Base-by-base conservation (phyloP, 2,113 vertebrate genomes). In the Xenopus laevis region DNA sequence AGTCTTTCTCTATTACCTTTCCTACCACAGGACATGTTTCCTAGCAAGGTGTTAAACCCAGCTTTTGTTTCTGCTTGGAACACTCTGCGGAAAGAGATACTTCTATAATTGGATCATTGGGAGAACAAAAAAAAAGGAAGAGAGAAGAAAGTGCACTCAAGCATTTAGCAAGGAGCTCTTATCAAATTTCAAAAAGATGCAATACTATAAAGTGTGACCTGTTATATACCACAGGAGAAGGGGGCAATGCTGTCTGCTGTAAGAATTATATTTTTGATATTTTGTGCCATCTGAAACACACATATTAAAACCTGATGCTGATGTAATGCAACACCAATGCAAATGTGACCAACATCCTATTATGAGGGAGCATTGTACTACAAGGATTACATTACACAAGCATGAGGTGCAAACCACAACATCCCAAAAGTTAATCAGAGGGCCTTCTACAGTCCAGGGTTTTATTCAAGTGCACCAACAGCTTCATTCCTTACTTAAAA, bases 1-100 rank as follows among this genome's bases (percentile, higher is more conserved):
- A 40, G 33, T 2, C 33, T 40, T 6, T 40, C 33, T 40, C 33
- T 4, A 40, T 40, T 3, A 40, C 33, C 30, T 33, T 33, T 33
- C 30, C 33, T 7, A 40, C 33, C 6, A 40, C 33, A 40, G 33
- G 33, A 33, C 30, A 33, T 33, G n/a, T 33, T 33, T 33, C 33
- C 6, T 40, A 40, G 33, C 33, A 40, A 55, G 53, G 53, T 55
- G 53, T 59, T 62, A 20, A 53, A 63, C 21, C 55, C 40, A 78
- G 75, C 75, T 45, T 67, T 61, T 71, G 16, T 6, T 50, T 53
- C 30, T 45, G 15, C 62, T 74, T 69, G 74, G 73, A 60, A 60
- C 12, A 27, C 58, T 27, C 18, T 9, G 58, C 7, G 20, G 58
- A 60, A 60, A 27, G 7, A 60, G 58, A 27, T 27, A 60, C 58